phyloP scores from a whole-genome alignment of 2,797 vertebrate species.

The Setipinna tenuifilis region DNA sequence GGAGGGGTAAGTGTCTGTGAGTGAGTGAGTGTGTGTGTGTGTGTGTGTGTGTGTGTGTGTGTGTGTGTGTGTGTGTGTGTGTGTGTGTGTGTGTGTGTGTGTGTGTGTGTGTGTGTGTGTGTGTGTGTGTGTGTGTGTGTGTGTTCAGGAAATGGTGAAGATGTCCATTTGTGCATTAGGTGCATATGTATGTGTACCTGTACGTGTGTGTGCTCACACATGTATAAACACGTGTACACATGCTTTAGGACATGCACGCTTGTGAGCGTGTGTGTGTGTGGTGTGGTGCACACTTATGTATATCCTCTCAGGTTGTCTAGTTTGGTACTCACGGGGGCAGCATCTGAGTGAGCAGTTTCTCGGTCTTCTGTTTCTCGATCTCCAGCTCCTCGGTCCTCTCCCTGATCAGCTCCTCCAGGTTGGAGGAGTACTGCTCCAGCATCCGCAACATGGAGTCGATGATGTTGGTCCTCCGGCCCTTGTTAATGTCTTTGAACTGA shows the following conservation, averaged over 20 bases:
- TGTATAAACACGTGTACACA: not conserved
- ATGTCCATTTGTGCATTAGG: not conserved
- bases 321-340: constrained; percentile 76
- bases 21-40: not conserved
- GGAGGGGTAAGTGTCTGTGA: not conserved
- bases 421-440: constrained; percentile 48
- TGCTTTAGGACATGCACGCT: not conserved
- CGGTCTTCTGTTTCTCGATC: constrained; percentile 82
- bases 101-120: constrained; percentile 60
- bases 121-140: constrained; percentile 65
- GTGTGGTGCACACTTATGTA: not conserved
- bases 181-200: not conserved
- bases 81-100: constrained; percentile 48
- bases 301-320: not conserved
- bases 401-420: constrained; percentile 77
- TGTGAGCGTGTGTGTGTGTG: not conserved
- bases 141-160: not conserved
- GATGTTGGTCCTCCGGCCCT: constrained; percentile 80
- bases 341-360: constrained; percentile 79
- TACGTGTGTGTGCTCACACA: not conserved
- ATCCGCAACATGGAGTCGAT: constrained; percentile 77
- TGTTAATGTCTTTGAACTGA: constrained; percentile 81
- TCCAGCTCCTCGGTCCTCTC: constrained; percentile 80
- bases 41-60: constrained; percentile 13
- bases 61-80: not conserved